Base-by-base conservation (phyloP, 1,140 invertebrate genomes). In the Bradysia coprophila region DNA sequence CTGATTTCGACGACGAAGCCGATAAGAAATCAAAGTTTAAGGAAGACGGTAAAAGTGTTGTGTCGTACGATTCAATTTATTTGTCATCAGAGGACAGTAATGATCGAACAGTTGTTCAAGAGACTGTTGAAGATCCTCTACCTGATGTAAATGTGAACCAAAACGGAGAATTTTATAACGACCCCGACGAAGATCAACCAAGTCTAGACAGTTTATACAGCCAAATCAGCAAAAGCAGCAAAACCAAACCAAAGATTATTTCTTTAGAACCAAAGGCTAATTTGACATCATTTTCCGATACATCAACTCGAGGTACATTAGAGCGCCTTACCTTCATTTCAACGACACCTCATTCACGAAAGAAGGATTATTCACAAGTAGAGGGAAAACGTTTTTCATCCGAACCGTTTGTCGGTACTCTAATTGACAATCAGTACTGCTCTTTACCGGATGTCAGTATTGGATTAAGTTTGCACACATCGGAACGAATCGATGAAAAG, bases 381-480 rank as follows among this genome's bases (percentile, higher is more conserved):
- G 15, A 41, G 24, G 24, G 24, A 28, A 28, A 28, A 28, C 24
- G 6, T 8, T 28, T 28, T 28, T 8, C 24, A 28, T 8, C 24
- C 24, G 24, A 28, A 28, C 24, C 24, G 13, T 28, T 28, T 28
- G 24, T 28, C 13, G 24, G 24, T 28, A 28, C 24, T 13, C 6
- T 28, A 43, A 62, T 64, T 40, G 71, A 74, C 57, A 76, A 76
- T 57, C 72, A 76, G 52, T 78, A 75, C 48, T 71, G 73, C 53
- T 76, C 74, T 4, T 55, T 78, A 43, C 75, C 74, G 8, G 74
- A 76, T 56, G 71, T 76, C 22, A 72, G 73, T 38, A 72, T 74
- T 23, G 68, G 72, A 40, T 73, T 73, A 51, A 73, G 68, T 47
- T 65, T 76, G 21, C 67, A 69, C 48, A 73, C 73, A 48, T 76